phyloP scores from a whole-genome alignment of 2,113 vertebrate genomes.

The Trachemys scripta region DNA sequence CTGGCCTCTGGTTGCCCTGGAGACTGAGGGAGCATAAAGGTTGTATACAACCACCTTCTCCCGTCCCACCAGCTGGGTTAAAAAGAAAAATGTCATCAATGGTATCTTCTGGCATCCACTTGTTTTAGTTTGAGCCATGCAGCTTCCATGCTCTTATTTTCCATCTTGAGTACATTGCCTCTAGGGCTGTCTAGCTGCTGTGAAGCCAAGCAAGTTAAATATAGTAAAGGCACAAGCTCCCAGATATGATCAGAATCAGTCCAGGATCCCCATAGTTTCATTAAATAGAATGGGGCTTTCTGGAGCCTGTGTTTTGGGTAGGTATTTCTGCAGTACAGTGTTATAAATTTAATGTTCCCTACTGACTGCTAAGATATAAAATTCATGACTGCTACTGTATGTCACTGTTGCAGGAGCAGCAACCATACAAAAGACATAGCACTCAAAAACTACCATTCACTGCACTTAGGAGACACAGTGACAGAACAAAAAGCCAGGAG shows the following conservation, averaged over 20 bases:
- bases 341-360: conserved; percentile 14
- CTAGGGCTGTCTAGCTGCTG: not conserved
- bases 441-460: not conserved
- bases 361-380: not conserved
- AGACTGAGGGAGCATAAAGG: not conserved
- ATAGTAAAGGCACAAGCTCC: not conserved
- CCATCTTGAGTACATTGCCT: not conserved
- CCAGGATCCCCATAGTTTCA: not conserved
- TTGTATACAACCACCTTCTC: not conserved
- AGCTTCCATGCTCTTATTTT: not conserved
- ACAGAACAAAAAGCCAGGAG: not conserved
- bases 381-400: not conserved
- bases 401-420: not conserved
- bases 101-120: not conserved
- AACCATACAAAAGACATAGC: not conserved
- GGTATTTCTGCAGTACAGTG: not conserved
- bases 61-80: not conserved
- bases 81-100: not conserved
- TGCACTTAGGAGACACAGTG: not conserved
- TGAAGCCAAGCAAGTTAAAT: not conserved
- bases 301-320: not conserved
- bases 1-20: no score
- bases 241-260: not conserved
- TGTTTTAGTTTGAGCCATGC: not conserved
- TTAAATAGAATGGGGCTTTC: not conserved